These are phyloP conservation scores for Drosophila planitibia DNA, from an alignment of 2,888 invertebrate species.

Conservation along the genomic window DNA sequence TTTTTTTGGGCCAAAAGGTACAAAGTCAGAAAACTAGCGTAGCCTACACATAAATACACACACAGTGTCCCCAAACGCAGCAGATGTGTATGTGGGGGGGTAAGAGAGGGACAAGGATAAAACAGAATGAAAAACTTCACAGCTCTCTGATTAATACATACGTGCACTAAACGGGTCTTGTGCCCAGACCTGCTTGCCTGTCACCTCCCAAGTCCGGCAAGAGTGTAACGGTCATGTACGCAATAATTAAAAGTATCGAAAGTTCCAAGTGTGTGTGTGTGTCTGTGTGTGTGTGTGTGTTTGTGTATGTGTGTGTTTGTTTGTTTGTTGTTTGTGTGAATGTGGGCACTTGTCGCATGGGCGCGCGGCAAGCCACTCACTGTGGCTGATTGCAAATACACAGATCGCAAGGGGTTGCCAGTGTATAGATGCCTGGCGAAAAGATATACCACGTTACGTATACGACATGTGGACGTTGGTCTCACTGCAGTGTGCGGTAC, in stretches of 20 bases:
- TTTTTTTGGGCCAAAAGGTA: conserved; percentile 46
- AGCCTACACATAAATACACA: conserved; percentile 19
- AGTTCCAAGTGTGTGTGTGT: conserved; percentile 51
- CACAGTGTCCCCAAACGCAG: conserved; percentile 11
- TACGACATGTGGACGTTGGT: conserved; percentile 72
- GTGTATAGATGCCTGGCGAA: conserved; percentile 30
- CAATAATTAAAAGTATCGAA: conserved; percentile 82
- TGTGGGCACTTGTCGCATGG: conserved; percentile 76
- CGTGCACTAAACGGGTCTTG: conserved; percentile 66
- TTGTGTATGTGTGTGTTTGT: conserved; percentile 1
- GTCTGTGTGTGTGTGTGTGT: conserved; percentile 7
- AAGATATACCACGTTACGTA: conserved; percentile 77
- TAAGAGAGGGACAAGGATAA: background rate
- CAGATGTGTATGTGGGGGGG: background rate
- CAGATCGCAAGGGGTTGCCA: conserved; percentile 17
- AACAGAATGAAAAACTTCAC: conserved; percentile 62
- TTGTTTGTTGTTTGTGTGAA: conserved; percentile 28
- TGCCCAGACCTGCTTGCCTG: conserved; percentile 35
- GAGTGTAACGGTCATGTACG: conserved; percentile 78
- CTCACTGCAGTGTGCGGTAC: conserved; percentile 64
- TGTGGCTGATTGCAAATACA: conserved; percentile 76
- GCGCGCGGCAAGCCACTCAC: conserved; percentile 69
- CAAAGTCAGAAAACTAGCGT: conserved; percentile 63
- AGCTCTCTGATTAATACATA: conserved; percentile 75
- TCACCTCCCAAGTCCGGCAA: conserved; percentile 69